These are phyloP conservation scores for Anneissia japonica DNA, from an alignment of 35 echinoderm and acorn worm species.

Conservation along the genomic window DNA sequence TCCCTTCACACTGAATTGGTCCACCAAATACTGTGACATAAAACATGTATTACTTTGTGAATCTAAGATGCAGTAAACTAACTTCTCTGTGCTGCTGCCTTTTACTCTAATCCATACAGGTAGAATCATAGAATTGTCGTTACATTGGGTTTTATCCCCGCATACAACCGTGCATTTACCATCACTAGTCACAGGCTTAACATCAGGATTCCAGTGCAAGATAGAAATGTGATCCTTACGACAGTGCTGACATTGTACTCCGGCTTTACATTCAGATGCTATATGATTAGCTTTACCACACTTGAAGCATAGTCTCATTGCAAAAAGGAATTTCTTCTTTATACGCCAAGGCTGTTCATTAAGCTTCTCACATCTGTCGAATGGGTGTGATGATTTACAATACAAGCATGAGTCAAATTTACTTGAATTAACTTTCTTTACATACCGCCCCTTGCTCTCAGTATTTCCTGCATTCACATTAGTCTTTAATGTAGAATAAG, in stretches of 20 bases:
- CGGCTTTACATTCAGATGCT: neutral
- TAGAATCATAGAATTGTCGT: neutral
- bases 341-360: too few species aligned
- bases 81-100: neutral
- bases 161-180: neutral
- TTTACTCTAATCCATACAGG: neutral
- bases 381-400: constrained; percentile 4
- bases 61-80: neutral
- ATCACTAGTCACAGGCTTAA: neutral
- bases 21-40: neutral
- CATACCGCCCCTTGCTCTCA: neutral
- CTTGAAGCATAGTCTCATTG: too few species aligned
- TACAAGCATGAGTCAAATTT: neutral
- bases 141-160: neutral
- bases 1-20: neutral
- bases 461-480: neutral
- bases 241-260: neutral
- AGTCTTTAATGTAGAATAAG: neutral
- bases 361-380: neutral
- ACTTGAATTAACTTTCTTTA: too few species aligned
- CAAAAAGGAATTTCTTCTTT: too few species aligned
- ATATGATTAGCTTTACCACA: too few species aligned
- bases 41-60: neutral
- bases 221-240: neutral
- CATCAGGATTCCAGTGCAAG: too few species aligned